Evolutionary conservation across 2,888 invertebrate genomes (phyloP).

Genomic region (Strigamia transsilvanica): DNA sequence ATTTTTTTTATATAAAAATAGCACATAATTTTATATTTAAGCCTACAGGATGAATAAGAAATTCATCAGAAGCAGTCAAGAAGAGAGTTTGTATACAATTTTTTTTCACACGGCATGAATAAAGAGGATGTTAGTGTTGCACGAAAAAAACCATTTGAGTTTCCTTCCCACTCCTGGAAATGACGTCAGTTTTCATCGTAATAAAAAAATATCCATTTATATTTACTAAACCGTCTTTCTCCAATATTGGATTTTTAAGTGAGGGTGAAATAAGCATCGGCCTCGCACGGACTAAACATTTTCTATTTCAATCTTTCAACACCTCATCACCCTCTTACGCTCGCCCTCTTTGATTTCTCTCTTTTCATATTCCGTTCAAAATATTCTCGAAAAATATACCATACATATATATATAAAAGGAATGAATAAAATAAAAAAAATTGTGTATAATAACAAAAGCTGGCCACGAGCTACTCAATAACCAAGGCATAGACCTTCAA

Average conservation of each 20-base stretch:
- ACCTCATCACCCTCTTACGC: conserved; percentile 28
- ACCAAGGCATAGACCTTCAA: neutral
- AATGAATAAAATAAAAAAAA: no score
- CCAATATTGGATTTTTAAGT: conserved; percentile 38
- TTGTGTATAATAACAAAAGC: conserved; percentile 20
- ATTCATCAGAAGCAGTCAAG: neutral
- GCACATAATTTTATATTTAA: neutral
- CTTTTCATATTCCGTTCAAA: conserved; percentile 15
- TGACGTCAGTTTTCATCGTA: conserved; percentile 18
- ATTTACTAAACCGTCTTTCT: conserved; percentile 21
- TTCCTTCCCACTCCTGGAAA: conserved; percentile 12
- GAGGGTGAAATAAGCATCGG: neutral
- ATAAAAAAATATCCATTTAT: conserved; percentile 40
- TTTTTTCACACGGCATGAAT: conserved; percentile 33
- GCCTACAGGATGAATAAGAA: neutral
- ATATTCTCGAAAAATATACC: neutral
- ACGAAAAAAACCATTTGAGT: neutral
- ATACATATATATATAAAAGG: no score
- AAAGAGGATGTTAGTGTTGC: conserved; percentile 35
- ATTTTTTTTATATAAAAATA: neutral
- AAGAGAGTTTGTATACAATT: neutral
- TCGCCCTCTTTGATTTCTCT: neutral
- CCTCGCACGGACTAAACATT: conserved; percentile 20
- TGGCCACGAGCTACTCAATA: conserved; percentile 36
- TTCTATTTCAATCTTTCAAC: conserved; percentile 40